These are phyloP conservation scores for Cosmia trapezina DNA, from an alignment of 2,888 invertebrate species.

Conservation along the genomic window DNA sequence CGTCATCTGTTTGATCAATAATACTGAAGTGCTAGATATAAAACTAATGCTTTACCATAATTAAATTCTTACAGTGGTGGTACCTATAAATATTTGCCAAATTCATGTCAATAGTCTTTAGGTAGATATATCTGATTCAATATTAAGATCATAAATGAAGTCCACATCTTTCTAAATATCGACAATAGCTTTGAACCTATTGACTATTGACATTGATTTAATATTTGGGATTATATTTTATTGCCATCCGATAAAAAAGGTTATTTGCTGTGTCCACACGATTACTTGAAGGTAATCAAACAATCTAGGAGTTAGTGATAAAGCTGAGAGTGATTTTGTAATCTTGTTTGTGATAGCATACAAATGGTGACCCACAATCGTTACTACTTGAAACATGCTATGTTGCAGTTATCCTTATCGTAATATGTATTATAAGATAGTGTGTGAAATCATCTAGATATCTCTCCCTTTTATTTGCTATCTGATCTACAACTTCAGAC, in stretches of 20 bases:
- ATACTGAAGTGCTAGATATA: not conserved
- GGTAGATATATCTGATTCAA: not conserved
- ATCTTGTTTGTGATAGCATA: conserved; percentile 43
- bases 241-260: conserved; percentile 36
- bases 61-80: not conserved
- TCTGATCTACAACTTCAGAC: conserved; percentile 2
- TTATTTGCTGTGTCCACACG: conserved; percentile 36
- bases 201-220: conserved; percentile 39
- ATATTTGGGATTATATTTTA: conserved; percentile 44
- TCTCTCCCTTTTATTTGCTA: conserved; percentile 8
- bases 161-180: conserved; percentile 7
- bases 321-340: conserved; percentile 23
- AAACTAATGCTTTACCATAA: not conserved
- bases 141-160: conserved; percentile 13
- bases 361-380: conserved; percentile 20
- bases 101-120: not conserved
- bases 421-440: conserved; percentile 22
- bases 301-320: conserved; percentile 27
- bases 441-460: conserved; percentile 16
- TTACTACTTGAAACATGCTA: conserved; percentile 20
- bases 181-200: conserved; percentile 43
- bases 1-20: conserved; percentile 1
- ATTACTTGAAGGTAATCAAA: conserved; percentile 26
- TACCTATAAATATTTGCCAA: not conserved
- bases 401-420: conserved; percentile 28